A percentile compares a stretch with the other conserved stretches of the same genome.
phyloP scores from a whole-genome alignment of 2,888 invertebrate genomes.

The Eupeodes latifasciatus region DNA sequence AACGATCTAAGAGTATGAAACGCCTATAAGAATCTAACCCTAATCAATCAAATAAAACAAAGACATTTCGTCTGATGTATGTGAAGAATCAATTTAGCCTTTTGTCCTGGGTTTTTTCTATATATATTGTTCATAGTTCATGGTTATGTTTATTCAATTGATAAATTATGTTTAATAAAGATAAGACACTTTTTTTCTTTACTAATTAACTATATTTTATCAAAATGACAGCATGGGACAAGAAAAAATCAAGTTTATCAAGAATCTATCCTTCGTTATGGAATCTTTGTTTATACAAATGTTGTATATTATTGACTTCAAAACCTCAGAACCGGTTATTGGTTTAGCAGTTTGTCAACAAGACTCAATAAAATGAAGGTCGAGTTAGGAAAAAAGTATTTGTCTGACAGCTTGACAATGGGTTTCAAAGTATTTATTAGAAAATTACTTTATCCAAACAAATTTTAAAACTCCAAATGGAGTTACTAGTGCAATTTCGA shows the following conservation, averaged over 20 bases:
- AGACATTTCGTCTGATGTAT: constrained; percentile 19
- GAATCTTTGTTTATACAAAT: not conserved
- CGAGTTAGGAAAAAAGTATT: too few relatives aligned
- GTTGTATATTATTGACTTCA: too few relatives aligned
- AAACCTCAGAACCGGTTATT: too few relatives aligned
- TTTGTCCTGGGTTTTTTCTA: not conserved
- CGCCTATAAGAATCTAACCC: constrained; percentile 8
- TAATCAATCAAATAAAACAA: constrained; percentile 43
- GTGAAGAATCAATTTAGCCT: constrained; percentile 17
- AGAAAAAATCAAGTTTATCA: not conserved
- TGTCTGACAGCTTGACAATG: too few relatives aligned
- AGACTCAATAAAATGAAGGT: too few relatives aligned
- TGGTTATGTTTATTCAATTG: not conserved
- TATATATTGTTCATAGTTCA: too few relatives aligned
- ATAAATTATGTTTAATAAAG: constrained; percentile 6
- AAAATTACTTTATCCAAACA: too few relatives aligned
- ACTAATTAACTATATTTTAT: not conserved
- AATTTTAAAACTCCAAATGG: too few relatives aligned
- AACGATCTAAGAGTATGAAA: not conserved
- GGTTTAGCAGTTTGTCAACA: too few relatives aligned
- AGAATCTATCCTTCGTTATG: not conserved
- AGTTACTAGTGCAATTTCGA: too few relatives aligned
- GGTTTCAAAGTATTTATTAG: too few relatives aligned
- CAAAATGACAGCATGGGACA: not conserved
- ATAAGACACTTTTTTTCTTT: not conserved